Evolutionary conservation across 2,113 vertebrate species (phyloP).

Genomic region (Paratilapia polleni): DNA sequence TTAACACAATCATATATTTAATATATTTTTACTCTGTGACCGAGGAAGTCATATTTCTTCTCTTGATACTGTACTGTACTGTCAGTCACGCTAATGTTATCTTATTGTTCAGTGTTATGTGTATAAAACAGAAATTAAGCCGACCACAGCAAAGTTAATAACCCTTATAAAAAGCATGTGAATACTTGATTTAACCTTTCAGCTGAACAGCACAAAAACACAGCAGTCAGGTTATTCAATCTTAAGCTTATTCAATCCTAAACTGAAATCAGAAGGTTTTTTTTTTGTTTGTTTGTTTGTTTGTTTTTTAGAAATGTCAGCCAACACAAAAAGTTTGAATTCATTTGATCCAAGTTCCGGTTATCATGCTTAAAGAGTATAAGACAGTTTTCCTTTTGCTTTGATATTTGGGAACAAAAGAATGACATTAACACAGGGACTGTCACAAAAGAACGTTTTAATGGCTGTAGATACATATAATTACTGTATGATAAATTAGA

Average conservation of each 20-base stretch:
- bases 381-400: background rate
- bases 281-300: no score
- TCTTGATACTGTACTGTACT: background rate
- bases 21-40: background rate
- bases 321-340: background rate
- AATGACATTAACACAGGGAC: background rate
- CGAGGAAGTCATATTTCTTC: background rate
- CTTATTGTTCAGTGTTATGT: background rate
- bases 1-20: background rate
- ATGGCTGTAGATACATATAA: conserved; percentile 40
- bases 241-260: no score
- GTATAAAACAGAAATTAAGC: background rate
- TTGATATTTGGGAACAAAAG: background rate
- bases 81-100: no score
- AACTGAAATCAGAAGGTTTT: background rate
- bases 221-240: background rate
- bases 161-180: background rate
- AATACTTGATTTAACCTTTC: background rate
- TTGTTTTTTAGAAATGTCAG: background rate
- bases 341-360: background rate
- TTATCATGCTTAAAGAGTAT: background rate
- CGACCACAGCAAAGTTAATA: background rate
- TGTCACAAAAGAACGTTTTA: background rate
- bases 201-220: background rate
- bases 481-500: background rate